Conservation (phyloP, 2,113 vertebrate species). For the Crotalus viridis region DNA sequence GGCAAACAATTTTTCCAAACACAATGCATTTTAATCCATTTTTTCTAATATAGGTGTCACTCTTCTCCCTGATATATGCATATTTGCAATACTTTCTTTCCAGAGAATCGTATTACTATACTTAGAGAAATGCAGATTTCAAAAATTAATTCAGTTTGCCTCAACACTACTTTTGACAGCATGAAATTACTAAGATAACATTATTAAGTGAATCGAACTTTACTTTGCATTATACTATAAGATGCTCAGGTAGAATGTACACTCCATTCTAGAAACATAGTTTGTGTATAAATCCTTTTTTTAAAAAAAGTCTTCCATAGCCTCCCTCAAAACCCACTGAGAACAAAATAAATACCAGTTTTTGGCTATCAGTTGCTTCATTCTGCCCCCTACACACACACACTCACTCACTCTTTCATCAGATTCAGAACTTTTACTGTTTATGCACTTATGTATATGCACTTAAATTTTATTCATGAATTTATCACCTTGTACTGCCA, state of each 20-base stretch:
- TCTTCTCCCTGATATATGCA: neutral
- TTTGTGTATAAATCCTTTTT: neutral
- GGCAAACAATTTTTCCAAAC: neutral
- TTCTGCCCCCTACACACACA: neutral
- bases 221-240: neutral
- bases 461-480: neutral
- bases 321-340: neutral
- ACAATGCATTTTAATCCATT: neutral
- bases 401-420: neutral
- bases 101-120: neutral
- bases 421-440: neutral
- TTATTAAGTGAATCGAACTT: neutral
- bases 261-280: neutral
- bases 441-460: neutral
- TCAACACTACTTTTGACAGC: neutral
- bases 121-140: neutral
- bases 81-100: neutral
- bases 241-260: neutral
- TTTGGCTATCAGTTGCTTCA: neutral
- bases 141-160: neutral
- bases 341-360: neutral
- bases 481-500: neutral
- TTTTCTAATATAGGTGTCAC: neutral
- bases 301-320: neutral
- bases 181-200: neutral